Base-by-base conservation (phyloP, 2,797 vertebrate species). In the Lemur catta region DNA sequence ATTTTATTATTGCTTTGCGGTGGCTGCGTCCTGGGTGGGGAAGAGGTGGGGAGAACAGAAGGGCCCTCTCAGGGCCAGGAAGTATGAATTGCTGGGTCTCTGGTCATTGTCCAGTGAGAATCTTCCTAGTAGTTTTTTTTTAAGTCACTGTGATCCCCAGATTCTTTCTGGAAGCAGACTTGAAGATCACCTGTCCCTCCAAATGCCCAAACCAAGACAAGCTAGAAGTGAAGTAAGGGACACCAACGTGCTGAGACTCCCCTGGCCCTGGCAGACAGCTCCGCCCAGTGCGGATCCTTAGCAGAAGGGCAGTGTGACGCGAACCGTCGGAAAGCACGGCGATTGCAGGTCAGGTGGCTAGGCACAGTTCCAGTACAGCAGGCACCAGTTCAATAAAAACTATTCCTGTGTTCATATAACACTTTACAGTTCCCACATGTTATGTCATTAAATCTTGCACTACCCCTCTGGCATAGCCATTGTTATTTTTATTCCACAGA, bases 1-100 rank as follows among this genome's bases (percentile, higher is more conserved):
- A 95, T 97, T 97, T 97, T 89, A 97, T 94, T 88, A 94, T 93
- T 97, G 97, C 96, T 97, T 20, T 61, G 76, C 48, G 86, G 93
- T 30, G 61, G 91, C 78, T 0, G 0, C 35, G 9, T 0, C 10
- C 4, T 57, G 74, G 69, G 86, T 17, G n/a, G 76, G 22, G 52
- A 3, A 20, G 38, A 12, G 26, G 24, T 1, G n/a, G 1, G 12
- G 35, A 33, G 38, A 30, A 43, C 4, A 18, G 41, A 41, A 8
- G 11, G 14, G 4, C 17, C 80, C 41, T 65, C 82, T 67, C 7
- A 6, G 10, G 0, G 6, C 1, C 50, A 84, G 67, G 46, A 28
- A n/a, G 43, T 59, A 38, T 0, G 3, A 85, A 61, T 84, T 6
- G 79, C 89, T 20, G 24, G 74, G 79, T 86, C 94, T 81, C 82